These are phyloP conservation scores for Neoarius graeffei DNA, from an alignment of 2,113 vertebrate species.

Conservation along the genomic window DNA sequence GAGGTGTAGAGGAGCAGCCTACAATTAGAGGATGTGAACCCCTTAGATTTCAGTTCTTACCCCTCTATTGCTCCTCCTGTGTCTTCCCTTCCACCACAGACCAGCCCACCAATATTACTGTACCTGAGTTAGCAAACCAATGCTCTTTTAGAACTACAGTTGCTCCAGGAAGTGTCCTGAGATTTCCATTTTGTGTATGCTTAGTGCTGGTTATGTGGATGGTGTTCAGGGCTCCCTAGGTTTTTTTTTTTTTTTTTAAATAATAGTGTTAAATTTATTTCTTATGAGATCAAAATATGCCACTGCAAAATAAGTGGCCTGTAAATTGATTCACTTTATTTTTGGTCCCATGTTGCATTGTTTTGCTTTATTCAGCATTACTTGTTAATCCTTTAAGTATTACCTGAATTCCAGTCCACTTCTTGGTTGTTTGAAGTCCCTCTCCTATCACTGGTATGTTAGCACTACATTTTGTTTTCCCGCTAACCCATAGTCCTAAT, in stretches of 20 bases:
- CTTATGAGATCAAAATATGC: background rate
- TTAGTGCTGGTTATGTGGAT: background rate
- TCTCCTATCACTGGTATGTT: slow-evolving; percentile 32
- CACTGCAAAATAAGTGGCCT: slow-evolving; percentile 43
- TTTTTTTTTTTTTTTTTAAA: background rate
- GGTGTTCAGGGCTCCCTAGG: background rate
- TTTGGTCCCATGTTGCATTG: background rate
- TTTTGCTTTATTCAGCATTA: background rate
- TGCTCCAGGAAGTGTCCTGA: background rate
- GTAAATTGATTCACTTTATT: slow-evolving; percentile 40
- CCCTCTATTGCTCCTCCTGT: slow-evolving; percentile 57
- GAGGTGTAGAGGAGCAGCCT: slow-evolving; percentile 43
- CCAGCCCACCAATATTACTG: background rate
- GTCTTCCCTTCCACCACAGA: slow-evolving; percentile 11
- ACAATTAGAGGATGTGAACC: slow-evolving; percentile 56
- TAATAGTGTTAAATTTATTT: background rate
- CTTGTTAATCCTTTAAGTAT: background rate
- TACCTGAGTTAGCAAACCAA: slow-evolving; percentile 23
- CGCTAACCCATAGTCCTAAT: slow-evolving; percentile 41
- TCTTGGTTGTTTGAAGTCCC: slow-evolving; percentile 47
- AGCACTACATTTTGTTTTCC: slow-evolving; percentile 40
- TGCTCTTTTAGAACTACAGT: slow-evolving; percentile 29
- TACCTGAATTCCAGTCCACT: slow-evolving; percentile 21
- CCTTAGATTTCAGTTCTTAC: slow-evolving; percentile 65
- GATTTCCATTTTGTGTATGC: background rate